Evolutionary conservation across 64 coral and sea anemone genomes (phyloP).

Genomic region (Cladopsammia gracilis): DNA sequence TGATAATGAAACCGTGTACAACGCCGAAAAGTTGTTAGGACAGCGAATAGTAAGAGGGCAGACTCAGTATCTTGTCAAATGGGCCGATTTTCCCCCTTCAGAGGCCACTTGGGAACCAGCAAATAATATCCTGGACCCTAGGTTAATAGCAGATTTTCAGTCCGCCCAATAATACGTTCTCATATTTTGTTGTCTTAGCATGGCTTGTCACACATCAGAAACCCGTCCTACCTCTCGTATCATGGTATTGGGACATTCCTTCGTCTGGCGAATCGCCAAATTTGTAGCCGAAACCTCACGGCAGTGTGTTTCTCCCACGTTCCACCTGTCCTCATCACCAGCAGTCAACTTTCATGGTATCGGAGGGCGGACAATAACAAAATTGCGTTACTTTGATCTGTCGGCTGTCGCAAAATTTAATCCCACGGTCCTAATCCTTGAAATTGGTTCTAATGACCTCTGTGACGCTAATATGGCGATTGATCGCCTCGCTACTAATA

Average conservation of each 20-base stretch:
- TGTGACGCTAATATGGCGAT: neutral
- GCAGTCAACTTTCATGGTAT: neutral
- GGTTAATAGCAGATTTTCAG: neutral
- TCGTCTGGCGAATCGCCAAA: neutral
- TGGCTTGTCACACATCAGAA: too few species aligned
- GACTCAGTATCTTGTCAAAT: neutral
- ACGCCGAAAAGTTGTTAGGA: slow-evolving; percentile 23
- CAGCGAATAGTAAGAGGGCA: neutral
- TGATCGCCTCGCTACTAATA: neutral
- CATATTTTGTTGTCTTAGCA: too few species aligned
- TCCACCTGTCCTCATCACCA: neutral
- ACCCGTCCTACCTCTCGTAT: neutral
- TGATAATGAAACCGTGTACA: neutral
- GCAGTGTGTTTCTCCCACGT: too few species aligned
- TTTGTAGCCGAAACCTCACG: neutral
- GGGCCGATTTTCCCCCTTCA: neutral
- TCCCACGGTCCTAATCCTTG: neutral
- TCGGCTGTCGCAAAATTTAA: neutral
- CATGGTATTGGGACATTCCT: neutral
- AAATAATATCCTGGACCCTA: slow-evolving; percentile 29
- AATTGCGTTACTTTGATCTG: too few species aligned
- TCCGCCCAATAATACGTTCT: too few species aligned
- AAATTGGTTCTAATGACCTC: neutral
- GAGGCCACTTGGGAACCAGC: slow-evolving; percentile 33
- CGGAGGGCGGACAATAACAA: neutral